Evolutionary conservation across 2,113 vertebrate genomes (phyloP).

Genomic region (Callocephalon fimbriatum): DNA sequence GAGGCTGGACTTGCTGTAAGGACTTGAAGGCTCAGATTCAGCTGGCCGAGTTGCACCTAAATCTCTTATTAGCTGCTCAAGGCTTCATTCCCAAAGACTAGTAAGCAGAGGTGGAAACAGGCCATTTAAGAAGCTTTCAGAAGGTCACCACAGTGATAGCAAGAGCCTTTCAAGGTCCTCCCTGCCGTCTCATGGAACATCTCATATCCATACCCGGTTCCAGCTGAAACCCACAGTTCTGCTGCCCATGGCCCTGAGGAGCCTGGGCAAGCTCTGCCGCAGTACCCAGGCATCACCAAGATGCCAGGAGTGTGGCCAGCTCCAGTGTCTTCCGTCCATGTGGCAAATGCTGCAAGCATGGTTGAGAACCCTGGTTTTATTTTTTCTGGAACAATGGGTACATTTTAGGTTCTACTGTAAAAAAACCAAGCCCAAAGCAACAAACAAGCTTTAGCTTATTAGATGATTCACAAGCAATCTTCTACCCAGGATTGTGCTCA

Average conservation of each 20-base stretch:
- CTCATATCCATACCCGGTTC: background rate
- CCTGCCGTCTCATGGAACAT: background rate
- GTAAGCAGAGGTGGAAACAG: background rate
- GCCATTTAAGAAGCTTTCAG: background rate
- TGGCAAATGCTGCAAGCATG: background rate
- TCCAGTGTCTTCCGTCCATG: accelerated
- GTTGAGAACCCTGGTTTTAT: background rate
- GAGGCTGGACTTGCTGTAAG: background rate
- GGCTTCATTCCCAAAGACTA: background rate
- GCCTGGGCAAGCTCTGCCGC: background rate
- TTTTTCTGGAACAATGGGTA: background rate
- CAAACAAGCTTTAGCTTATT: background rate
- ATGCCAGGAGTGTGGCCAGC: background rate
- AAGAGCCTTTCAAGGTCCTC: background rate
- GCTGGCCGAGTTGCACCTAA: background rate
- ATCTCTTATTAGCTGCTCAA: background rate
- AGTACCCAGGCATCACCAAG: background rate
- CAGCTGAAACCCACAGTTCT: background rate
- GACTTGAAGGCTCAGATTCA: background rate
- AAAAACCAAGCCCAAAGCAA: background rate
- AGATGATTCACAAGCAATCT: background rate
- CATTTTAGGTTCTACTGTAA: background rate
- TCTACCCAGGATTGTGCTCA: background rate
- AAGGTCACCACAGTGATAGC: background rate
- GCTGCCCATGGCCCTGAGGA: background rate